Percentiles rank a stretch among this genome's conserved stretches.
phyloP scores from a whole-genome alignment of 2,888 invertebrate genomes.

The Mesorhabditis belari region DNA sequence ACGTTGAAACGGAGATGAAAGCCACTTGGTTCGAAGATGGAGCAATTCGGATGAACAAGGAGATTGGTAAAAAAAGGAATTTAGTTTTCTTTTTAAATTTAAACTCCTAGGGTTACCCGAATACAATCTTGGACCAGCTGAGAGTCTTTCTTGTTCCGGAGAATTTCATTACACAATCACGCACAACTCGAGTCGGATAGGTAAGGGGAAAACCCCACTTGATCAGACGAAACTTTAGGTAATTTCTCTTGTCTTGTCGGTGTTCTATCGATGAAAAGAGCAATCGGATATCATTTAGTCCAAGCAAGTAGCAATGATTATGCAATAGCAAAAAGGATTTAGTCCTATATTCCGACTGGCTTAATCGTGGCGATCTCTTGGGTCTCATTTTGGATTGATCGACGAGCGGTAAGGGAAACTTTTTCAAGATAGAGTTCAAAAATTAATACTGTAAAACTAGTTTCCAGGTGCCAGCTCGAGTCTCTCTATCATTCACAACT shows the following conservation, averaged over 20 bases:
- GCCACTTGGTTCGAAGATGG: conserved; percentile 41
- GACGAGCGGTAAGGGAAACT: conserved; percentile 1
- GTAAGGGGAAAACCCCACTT: conserved; percentile 4
- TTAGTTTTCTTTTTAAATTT: not conserved
- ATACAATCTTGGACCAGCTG: conserved; percentile 33
- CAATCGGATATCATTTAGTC: conserved; percentile 60
- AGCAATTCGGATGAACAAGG: conserved; percentile 37
- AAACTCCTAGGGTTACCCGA: conserved; percentile 29
- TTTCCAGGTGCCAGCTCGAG: conserved; percentile 28
- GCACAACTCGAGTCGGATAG: conserved; percentile 35
- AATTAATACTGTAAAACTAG: not conserved
- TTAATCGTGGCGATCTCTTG: conserved; percentile 36
- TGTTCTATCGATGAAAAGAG: conserved; percentile 54
- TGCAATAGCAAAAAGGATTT: not conserved
- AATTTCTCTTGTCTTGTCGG: conserved; percentile 41
- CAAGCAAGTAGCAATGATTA: conserved; percentile 11
- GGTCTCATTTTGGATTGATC: conserved; percentile 37
- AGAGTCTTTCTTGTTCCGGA: conserved; percentile 42
- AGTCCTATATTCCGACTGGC: conserved; percentile 35
- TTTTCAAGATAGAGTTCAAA: not conserved
- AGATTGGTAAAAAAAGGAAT: conserved; percentile 17
- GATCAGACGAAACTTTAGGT: conserved; percentile 11
- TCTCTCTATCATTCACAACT: conserved; percentile 34
- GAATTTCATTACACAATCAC: conserved; percentile 43
- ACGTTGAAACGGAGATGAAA: conserved; percentile 42